These are phyloP conservation scores for Jordanella pulchra DNA, from an alignment of 2,797 vertebrate genomes.

Conservation along the genomic window DNA sequence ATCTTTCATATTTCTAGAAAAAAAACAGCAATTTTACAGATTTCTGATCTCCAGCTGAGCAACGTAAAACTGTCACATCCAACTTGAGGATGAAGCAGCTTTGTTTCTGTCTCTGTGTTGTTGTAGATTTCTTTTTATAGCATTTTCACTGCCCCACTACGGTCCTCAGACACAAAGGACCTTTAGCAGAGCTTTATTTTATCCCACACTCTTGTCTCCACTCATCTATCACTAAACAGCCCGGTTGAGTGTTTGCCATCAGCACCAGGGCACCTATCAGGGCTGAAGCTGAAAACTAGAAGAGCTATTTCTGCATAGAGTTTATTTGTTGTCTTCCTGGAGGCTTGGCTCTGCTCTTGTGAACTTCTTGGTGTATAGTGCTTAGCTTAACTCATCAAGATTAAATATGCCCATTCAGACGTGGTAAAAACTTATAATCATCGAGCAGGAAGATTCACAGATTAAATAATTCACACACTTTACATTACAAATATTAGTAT, in stretches of 20 bases:
- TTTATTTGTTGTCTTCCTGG: conserved; percentile 20
- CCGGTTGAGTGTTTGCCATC: conserved; percentile 36
- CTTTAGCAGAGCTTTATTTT: conserved; percentile 5
- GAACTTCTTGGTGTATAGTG: neutral
- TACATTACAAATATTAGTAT: too few species aligned
- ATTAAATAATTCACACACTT: too few species aligned
- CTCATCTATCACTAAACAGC: conserved; percentile 38
- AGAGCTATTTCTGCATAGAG: conserved; percentile 30
- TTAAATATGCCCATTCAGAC: too few species aligned
- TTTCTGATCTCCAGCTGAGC: neutral
- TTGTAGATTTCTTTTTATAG: conserved; percentile 25
- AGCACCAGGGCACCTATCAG: conserved; percentile 37
- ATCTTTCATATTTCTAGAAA: neutral
- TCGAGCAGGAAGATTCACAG: neutral
- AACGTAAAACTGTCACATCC: conserved; percentile 2
- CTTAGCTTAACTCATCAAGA: too few species aligned
- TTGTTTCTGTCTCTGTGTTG: neutral
- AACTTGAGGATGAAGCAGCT: neutral
- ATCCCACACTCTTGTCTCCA: conserved; percentile 7
- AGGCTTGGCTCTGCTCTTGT: neutral
- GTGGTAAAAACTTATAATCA: neutral
- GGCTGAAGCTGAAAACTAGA: conserved; percentile 6
- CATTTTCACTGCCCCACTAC: neutral
- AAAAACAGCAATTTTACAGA: neutral
- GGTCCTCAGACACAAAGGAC: neutral